phyloP scores from a whole-genome alignment of 2,113 vertebrate genomes.

The Pterocles gutturalis region DNA sequence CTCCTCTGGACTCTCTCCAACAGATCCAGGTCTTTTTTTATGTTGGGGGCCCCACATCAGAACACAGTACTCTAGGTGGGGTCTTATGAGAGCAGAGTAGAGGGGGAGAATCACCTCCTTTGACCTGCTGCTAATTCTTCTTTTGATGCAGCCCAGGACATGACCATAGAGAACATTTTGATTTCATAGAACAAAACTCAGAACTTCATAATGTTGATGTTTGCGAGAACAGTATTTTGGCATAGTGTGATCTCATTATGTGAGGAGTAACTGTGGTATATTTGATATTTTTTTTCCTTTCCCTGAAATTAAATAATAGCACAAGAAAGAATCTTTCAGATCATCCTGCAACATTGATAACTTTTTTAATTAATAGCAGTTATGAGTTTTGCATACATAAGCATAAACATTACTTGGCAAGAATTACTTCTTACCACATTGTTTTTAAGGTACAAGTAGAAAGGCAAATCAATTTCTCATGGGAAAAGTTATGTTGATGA shows the following conservation, averaged over 20 bases:
- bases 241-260: neutral
- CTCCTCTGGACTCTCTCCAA: too few species aligned
- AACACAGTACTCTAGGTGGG: too few species aligned
- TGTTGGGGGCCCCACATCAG: too few species aligned
- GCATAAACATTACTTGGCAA: slow-evolving; percentile 18
- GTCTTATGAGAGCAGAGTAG: too few species aligned
- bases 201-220: neutral
- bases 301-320: neutral
- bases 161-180: too few species aligned
- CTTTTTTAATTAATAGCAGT: neutral
- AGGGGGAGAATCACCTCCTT: too few species aligned
- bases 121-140: too few species aligned
- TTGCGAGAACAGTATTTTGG: neutral
- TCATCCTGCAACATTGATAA: neutral
- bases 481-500: slow-evolving; percentile 41
- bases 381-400: slow-evolving; percentile 19
- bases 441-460: neutral
- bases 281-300: neutral
- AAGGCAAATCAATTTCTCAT: slow-evolving; percentile 53
- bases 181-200: neutral
- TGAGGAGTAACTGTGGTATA: neutral
- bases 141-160: too few species aligned
- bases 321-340: neutral
- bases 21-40: too few species aligned
- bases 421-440: neutral